Evolutionary conservation across 2,113 vertebrate species (phyloP).

Genomic region (Elachura formosa): DNA sequence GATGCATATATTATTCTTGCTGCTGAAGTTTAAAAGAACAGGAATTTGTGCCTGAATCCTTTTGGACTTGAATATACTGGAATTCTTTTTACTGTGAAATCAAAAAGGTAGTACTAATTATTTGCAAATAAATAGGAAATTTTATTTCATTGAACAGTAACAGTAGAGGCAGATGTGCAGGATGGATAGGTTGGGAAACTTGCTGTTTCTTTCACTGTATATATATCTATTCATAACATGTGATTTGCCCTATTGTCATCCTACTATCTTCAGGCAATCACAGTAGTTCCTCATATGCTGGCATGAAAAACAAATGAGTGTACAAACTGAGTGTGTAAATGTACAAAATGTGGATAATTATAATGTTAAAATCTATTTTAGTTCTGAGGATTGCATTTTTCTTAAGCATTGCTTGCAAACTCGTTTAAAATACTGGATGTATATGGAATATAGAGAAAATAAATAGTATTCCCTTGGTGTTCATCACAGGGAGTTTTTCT

Average conservation of each 20-base stretch:
- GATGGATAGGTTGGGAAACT: background rate
- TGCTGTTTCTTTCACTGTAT: background rate
- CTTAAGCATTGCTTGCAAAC: background rate
- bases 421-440: background rate
- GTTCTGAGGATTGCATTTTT: background rate
- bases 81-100: background rate
- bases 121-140: background rate
- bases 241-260: background rate
- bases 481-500: background rate
- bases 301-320: background rate
- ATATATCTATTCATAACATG: background rate
- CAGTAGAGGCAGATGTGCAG: background rate
- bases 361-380: background rate
- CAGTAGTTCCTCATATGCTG: background rate
- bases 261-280: background rate
- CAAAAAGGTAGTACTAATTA: background rate
- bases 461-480: background rate
- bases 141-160: background rate
- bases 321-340: background rate
- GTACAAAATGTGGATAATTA: background rate
- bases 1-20: conserved; percentile 29
- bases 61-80: background rate
- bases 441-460: background rate
- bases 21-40: background rate
- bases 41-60: background rate